Evolutionary conservation across 2,888 invertebrate species (phyloP).

Genomic region (Diaperis boleti): DNA sequence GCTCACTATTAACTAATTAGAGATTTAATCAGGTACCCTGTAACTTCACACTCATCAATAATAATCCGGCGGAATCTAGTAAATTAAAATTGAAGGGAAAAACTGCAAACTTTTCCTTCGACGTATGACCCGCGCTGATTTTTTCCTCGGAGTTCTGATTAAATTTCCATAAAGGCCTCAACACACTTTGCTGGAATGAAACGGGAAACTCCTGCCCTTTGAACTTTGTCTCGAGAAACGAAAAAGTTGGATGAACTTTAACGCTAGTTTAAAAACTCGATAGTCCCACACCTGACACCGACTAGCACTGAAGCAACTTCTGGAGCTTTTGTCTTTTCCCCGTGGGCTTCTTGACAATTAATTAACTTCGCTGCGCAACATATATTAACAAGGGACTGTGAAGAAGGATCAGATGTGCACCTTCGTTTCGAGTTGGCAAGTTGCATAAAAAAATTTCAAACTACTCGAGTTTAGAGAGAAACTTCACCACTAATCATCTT

Average conservation of each 20-base stretch:
- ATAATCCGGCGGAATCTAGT: background rate
- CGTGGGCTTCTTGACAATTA: conserved; percentile 18
- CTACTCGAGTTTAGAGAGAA: too few relatives aligned
- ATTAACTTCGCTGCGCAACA: conserved; percentile 20
- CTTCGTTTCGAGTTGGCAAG: too few relatives aligned
- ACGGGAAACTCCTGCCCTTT: conserved; percentile 8
- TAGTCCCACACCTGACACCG: conserved; percentile 25
- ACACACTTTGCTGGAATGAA: conserved; percentile 7
- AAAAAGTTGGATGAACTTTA: conserved; percentile 15
- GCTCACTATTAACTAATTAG: conserved; percentile 23
- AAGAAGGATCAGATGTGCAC: background rate
- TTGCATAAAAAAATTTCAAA: too few relatives aligned
- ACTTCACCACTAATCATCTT: too few relatives aligned
- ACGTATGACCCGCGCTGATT: background rate
- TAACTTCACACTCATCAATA: background rate
- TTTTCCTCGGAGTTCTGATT: conserved; percentile 16
- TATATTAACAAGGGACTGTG: conserved; percentile 14
- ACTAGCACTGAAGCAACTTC: conserved; percentile 21
- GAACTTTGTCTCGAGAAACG: conserved; percentile 12
- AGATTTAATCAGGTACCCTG: conserved; percentile 8
- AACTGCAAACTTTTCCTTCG: background rate
- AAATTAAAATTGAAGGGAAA: background rate
- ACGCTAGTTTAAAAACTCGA: conserved; percentile 23
- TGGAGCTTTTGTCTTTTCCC: conserved; percentile 15
- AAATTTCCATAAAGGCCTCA: conserved; percentile 21